These are phyloP conservation scores for Augiades crinisus DNA, from an alignment of 2,888 invertebrate genomes.

Conservation along the genomic window DNA sequence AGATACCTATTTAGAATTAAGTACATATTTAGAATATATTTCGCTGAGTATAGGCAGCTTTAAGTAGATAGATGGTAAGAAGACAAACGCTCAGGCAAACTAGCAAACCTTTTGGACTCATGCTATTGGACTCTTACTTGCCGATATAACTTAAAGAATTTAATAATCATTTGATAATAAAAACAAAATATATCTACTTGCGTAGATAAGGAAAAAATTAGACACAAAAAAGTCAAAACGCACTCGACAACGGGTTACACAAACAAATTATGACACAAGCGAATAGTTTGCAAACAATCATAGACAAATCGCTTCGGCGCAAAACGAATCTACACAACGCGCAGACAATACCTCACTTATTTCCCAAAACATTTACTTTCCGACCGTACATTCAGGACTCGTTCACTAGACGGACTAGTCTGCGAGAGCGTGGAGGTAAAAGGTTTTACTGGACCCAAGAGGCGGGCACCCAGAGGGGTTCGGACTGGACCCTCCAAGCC, in stretches of 20 bases:
- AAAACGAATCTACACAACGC: too few relatives aligned
- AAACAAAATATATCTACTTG: too few relatives aligned
- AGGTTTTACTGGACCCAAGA: slow-evolving; percentile 91
- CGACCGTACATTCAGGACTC: neutral
- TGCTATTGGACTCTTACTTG: too few relatives aligned
- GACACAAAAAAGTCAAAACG: too few relatives aligned
- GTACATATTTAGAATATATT: slow-evolving; percentile 12
- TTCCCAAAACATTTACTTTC: too few relatives aligned
- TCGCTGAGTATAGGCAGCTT: slow-evolving; percentile 19
- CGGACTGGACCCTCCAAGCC: slow-evolving; percentile 92
- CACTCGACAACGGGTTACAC: neutral
- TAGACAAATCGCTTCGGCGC: too few relatives aligned
- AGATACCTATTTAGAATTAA: slow-evolving; percentile 14
- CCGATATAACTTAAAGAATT: too few relatives aligned
- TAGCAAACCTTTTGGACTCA: neutral
- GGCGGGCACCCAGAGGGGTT: slow-evolving; percentile 97
- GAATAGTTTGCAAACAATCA: too few relatives aligned
- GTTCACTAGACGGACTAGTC: slow-evolving; percentile 4
- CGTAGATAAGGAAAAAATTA: too few relatives aligned
- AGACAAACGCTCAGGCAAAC: slow-evolving; percentile 4
- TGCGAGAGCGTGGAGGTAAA: slow-evolving; percentile 3
- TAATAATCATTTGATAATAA: too few relatives aligned
- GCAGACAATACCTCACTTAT: too few relatives aligned
- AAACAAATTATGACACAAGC: too few relatives aligned
- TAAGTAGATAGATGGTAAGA: slow-evolving; percentile 18